Evolutionary conservation across 2,113 vertebrate species (phyloP), one percentile per base, ranked within the genome.

Genomic region (Serinus canaria): DNA sequence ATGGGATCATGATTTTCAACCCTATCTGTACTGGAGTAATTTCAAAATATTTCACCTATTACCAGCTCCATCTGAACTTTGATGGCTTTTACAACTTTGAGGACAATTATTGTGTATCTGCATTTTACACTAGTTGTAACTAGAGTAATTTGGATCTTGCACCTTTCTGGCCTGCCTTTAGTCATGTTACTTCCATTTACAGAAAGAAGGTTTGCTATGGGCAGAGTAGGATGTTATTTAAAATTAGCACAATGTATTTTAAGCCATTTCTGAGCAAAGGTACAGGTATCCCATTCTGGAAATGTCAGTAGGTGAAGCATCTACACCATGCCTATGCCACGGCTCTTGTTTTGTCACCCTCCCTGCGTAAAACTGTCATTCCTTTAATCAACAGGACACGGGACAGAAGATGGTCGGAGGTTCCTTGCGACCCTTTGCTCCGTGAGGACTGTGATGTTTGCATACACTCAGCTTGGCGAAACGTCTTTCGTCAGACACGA

Each of bases 31-130:
- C 7, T 2, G 18, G 13, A 49, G 46, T 39, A 59, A 83, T 90
- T 72, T 92, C 25, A 67, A 90, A 92, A 69, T 90, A 94, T 47
- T 93, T 90, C 50, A 77, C 10, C 33, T 60, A 14, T 63, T 83
- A 83, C 22, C 52, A 89, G 56, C 20, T 85, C n/a, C 1, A 1
- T 20, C 13, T 75, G 60, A 92, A 63, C 35, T 80, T 88, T 15
- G 50, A 25, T 0, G 1, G 58, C 20, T 80, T 86, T 83, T 50
- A 58, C 59, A 67, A 25, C 86, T 93, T 85, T 72, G 68, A 84
- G 76, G 64, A 39, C 27, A 44, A 50, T 92, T 47, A 67, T 27
- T 39, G 47, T 10, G 12, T 35, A 35, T 24, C 35, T 10, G 0
- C 3, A 0, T 50, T 83, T 83, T 84, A 83, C 13, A 20, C 21